Conservation (phyloP, 2,113 vertebrate species). For the Corapipo altera region DNA sequence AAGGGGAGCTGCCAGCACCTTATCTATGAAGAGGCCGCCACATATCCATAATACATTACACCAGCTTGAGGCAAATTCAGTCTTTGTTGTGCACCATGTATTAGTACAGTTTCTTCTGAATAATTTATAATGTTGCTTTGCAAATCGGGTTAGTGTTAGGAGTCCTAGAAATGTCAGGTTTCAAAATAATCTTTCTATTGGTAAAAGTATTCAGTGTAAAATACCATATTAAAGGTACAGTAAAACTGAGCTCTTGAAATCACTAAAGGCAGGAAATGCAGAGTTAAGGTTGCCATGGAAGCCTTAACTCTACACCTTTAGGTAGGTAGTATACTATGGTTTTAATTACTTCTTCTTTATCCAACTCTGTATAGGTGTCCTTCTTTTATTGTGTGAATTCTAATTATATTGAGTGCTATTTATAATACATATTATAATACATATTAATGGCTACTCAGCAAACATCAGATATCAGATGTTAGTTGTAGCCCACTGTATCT, state of each 20-base stretch:
- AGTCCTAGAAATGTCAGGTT: conserved; percentile 27
- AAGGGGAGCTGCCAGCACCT: not conserved
- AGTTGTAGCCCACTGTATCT: not conserved
- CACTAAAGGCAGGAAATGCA: conserved; percentile 19
- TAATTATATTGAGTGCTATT: not conserved
- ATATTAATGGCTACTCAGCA: not conserved
- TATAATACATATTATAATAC: not conserved
- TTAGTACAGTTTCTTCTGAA: conserved; percentile 24
- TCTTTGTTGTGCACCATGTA: not conserved
- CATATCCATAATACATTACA: not conserved
- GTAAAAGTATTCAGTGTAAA: conserved; percentile 5
- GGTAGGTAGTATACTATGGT: not conserved
- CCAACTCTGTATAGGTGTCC: not conserved
- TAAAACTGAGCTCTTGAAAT: not conserved
- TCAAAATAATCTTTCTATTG: conserved; percentile 19
- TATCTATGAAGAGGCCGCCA: not conserved
- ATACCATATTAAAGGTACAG: not conserved
- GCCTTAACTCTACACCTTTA: conserved; percentile 17
- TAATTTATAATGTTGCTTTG: conserved; percentile 39
- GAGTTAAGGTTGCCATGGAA: conserved; percentile 42
- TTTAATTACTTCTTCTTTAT: conserved; percentile 33
- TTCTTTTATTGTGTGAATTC: not conserved
- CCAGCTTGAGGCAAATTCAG: not conserved
- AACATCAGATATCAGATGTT: not conserved
- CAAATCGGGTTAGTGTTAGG: conserved; percentile 15